A percentile compares a stretch with the other conserved stretches of the same genome.
Conservation (phyloP, 2,113 vertebrate species). For the Pangasianodon gigas region DNA sequence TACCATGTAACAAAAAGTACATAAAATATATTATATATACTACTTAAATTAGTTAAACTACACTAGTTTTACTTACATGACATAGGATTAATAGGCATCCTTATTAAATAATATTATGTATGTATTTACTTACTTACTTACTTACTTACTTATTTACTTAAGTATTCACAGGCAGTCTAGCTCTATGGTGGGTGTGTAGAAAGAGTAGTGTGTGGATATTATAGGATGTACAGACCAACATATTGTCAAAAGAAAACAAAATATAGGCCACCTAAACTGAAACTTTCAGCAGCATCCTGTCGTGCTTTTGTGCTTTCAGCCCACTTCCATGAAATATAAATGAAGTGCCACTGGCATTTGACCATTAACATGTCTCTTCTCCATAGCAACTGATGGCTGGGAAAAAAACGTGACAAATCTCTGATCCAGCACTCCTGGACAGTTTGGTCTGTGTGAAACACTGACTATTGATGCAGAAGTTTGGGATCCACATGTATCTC, state of each 20-base stretch:
- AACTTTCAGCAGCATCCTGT: neutral
- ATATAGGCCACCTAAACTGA: neutral
- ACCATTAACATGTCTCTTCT: slow-evolving; percentile 37
- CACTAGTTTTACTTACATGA: neutral
- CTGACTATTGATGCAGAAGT: neutral
- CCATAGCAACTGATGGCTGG: slow-evolving; percentile 30
- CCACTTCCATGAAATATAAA: slow-evolving; percentile 4
- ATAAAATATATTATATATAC: neutral
- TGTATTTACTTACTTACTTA: neutral
- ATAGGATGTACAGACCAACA: neutral
- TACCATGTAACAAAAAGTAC: neutral
- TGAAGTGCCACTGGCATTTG: slow-evolving; percentile 18
- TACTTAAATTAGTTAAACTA: neutral
- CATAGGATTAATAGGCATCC: neutral
- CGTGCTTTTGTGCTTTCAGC: slow-evolving; percentile 5
- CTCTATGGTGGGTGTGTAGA: neutral
- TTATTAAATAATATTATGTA: neutral
- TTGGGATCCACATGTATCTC: neutral
- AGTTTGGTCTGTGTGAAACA: neutral
- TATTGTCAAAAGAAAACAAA: neutral
- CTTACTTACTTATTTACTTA: neutral
- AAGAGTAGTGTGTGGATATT: neutral
- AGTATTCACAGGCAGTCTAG: neutral
- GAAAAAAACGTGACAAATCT: neutral
- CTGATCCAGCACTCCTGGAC: slow-evolving; percentile 2